phyloP scores from a whole-genome alignment of 2,113 vertebrate genomes.

The Rutilus rutilus region DNA sequence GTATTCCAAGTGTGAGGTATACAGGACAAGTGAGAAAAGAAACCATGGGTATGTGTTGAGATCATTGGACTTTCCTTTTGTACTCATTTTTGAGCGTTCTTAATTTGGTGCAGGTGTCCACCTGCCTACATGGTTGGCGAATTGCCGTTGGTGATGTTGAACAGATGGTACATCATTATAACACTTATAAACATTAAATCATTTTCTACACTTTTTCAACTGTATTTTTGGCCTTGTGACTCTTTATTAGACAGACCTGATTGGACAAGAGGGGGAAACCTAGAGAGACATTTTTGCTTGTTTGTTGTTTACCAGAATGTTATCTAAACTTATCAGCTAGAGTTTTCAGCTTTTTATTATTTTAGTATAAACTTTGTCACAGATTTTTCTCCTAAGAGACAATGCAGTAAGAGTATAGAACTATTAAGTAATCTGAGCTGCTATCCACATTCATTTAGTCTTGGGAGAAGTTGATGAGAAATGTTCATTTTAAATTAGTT shows the following conservation, averaged over 20 bases:
- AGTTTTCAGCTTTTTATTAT: neutral
- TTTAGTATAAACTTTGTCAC: neutral
- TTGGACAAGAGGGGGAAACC: neutral
- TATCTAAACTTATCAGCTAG: neutral
- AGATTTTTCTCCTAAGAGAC: neutral
- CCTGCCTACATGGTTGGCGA: no score
- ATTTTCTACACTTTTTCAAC: neutral
- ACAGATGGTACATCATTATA: constrained; percentile 11
- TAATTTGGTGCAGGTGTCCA: constrained; percentile 13
- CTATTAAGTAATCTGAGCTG: neutral
- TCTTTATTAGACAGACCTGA: neutral
- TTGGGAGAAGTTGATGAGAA: neutral
- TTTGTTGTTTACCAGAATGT: neutral
- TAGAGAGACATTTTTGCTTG: neutral
- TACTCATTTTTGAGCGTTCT: neutral
- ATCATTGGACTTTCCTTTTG: constrained; percentile 4
- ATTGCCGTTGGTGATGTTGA: neutral
- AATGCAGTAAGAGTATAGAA: no score
- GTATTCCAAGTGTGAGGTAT: neutral
- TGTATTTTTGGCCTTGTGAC: neutral
- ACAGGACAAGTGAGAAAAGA: neutral
- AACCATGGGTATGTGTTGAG: neutral
- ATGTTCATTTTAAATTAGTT: neutral
- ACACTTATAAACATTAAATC: neutral
- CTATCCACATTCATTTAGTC: neutral